These are phyloP conservation scores for Carollia perspicillata DNA, from an alignment of 2,113 vertebrate species.

Conservation along the genomic window DNA sequence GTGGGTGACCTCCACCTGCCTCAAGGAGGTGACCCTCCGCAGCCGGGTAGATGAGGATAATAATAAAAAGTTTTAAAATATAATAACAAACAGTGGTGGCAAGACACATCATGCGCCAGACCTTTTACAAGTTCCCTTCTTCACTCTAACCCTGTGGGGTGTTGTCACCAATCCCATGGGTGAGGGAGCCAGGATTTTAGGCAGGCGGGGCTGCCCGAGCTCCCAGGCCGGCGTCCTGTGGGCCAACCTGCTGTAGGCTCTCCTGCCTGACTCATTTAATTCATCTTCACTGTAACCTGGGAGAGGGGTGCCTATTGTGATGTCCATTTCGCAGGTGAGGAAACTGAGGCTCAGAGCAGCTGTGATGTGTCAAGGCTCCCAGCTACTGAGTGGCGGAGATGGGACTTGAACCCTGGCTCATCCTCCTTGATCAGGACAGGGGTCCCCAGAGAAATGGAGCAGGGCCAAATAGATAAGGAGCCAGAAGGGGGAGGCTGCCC, in stretches of 20 bases:
- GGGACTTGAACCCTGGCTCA: not conserved
- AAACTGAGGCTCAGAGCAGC: not conserved
- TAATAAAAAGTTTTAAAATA: not conserved
- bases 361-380: not conserved
- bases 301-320: not conserved
- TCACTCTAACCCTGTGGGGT: not conserved
- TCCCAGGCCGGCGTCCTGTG: rapidly evolving
- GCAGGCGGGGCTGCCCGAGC: rapidly evolving
- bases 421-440: rapidly evolving
- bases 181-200: not conserved
- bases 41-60: not conserved
- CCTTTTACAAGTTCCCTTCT: not conserved
- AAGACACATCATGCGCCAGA: too few relatives aligned
- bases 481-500: not conserved
- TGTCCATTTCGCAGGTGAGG: not conserved
- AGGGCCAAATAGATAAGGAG: not conserved
- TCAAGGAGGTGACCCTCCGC: not conserved
- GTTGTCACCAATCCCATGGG: rapidly evolving
- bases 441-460: not conserved
- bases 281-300: too few relatives aligned
- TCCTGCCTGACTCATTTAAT: rapidly evolving
- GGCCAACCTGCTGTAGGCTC: rapidly evolving
- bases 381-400: not conserved
- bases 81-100: not conserved
- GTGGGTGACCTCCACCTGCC: constrained; percentile 57